Percentiles rank a stretch among this genome's conserved stretches.
These are phyloP conservation scores for Desmodus rotundus DNA, from an alignment of 2,113 vertebrate genomes.

Conservation along the genomic window DNA sequence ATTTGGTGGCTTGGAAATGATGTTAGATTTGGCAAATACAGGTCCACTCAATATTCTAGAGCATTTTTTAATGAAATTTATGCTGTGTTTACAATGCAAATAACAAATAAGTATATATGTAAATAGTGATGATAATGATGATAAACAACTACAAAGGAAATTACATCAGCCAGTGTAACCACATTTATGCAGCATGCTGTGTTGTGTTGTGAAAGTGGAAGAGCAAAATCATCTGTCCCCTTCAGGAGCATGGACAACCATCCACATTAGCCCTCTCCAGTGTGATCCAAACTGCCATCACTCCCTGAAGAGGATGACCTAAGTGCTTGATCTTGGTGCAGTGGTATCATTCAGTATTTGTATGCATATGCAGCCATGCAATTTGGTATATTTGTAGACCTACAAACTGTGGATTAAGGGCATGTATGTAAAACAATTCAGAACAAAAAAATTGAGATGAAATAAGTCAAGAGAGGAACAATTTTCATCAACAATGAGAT, in stretches of 20 bases:
- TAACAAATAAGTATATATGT: background rate
- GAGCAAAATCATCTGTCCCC: background rate
- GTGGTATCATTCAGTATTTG: background rate
- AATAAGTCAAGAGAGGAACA: background rate
- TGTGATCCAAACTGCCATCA: background rate
- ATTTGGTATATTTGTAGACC: background rate
- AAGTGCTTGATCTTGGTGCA: background rate
- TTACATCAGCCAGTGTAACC: background rate
- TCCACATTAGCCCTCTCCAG: background rate
- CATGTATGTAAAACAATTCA: background rate
- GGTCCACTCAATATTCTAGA: background rate
- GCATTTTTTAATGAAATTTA: constrained; percentile 16
- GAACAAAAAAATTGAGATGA: background rate
- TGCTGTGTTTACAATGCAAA: background rate
- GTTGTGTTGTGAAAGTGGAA: background rate
- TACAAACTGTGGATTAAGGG: background rate
- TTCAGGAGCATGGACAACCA: background rate
- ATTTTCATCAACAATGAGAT: background rate
- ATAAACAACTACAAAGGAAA: background rate
- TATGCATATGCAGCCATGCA: background rate
- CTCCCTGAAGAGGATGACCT: background rate
- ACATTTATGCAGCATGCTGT: background rate
- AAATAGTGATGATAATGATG: background rate
- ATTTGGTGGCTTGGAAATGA: background rate
- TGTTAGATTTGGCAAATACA: background rate